Evolutionary conservation across 2,113 vertebrate genomes (phyloP), one percentile per base, ranked within the genome.

Genomic region (Trematomus loennbergii): DNA sequence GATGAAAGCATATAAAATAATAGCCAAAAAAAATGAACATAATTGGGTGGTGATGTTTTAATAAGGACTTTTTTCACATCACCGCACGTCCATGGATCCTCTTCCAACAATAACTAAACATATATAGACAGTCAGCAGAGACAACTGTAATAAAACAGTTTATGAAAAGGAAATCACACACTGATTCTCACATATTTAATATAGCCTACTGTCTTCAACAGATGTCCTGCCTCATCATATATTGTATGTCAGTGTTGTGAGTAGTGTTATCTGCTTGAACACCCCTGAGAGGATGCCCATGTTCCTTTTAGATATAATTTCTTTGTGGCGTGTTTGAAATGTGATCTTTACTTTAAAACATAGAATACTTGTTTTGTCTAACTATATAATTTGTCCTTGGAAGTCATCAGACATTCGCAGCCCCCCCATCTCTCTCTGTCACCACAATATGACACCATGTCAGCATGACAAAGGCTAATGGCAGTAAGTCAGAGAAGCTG

Each of bases 221-320:
- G 52, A 72, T 81, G 40, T 46, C 16, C 18, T 40, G 12, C 48
- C 67, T 50, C 15, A 40, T 17, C 49, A 36, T 10, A 25, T 25
- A 1, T 55, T 65, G 59, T 68, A 57, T 49, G 66, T 50, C 65
- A 36, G 25, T 83, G 82, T 20, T 67, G 45, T 46, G 40, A 49
- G 59, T 45, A 88, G 53, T 57, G 36, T 83, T 90, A 90, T 87
- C 86, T 80, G 0, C 54, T 54, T 16, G 0, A 71, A 79, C 85
- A 90, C 36, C 25, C 58, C 22, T 9, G 16, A 60, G 53, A 72
- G 64, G 66, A 54, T 54, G 64, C 15, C 22, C 50, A 49, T 29
- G 20, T 82, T 57, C 65, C 1, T 52, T 20, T 13, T 43, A 53
- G 18, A 60, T 40, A 40, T 5, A n/a, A 36, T 29, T 57, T 12